Base-by-base conservation (phyloP, 2,888 invertebrate genomes). In the Synergus laeviventris region DNA sequence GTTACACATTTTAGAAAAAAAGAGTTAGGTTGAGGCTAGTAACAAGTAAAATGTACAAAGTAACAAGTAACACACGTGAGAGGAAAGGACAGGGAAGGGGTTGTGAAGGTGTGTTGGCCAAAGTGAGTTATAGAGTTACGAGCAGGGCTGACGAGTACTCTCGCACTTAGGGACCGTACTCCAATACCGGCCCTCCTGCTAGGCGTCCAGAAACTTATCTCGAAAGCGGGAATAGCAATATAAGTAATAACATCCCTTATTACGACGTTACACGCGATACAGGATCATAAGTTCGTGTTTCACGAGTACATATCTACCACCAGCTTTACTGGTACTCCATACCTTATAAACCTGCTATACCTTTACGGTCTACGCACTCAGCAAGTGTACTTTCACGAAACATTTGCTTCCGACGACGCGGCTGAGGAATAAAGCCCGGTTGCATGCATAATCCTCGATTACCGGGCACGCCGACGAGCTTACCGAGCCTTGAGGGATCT, bases 211-310 rank as follows among this genome's bases (percentile, higher is more conserved):
- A 77, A 80, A 82, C 83, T 85, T 85, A 82, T 83, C 86, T 85
- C 77, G 81, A 79, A 80, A 86, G 81, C 80, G 81, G 82, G 81
- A 84, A 83, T 85, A 81, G 83, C 83, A 84, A 84, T 84, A 81
- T 82, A 85, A 85, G 82, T 84, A 85, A 86, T 86, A 85, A 85
- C 82, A 84, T 85, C 84, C 84, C 84, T 85, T 85, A 85, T 85
- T 86, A 85, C 81, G 79, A 85, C 83, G 80, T 83, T 84, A 86
- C 82, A 82, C 84, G 84, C 84, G 84, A 86, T 85, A 86, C 81
- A 81, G 80, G 82, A 86, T 86, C 86, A 81, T 77, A 79, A 83
- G 84, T 84, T 86, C 82, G 84, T 81, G 83, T 85, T 86, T 84
- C 86, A 36, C 11, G 14, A 59, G 21, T 59, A 21, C 49, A 54